A percentile compares a stretch with the other conserved stretches of the same genome.
Conservation (phyloP, 2,888 invertebrate species). For the Ochropleura plecta region DNA sequence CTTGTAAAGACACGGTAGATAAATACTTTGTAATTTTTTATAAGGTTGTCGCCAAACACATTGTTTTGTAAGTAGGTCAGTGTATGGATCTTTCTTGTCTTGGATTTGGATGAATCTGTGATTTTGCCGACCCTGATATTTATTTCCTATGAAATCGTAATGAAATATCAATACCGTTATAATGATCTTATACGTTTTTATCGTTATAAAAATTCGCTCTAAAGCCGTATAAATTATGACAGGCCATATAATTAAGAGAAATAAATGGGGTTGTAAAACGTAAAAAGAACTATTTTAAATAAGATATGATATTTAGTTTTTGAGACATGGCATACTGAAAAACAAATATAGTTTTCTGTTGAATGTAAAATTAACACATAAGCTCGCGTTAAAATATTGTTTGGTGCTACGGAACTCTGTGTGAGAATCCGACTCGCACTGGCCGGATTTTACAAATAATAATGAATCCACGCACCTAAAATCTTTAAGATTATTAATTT, state of each 20-base stretch:
- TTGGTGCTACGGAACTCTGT: not conserved
- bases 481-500: not conserved
- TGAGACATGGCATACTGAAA: too few species aligned
- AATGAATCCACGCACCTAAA: not conserved
- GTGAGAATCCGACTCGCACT: not conserved
- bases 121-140: not conserved
- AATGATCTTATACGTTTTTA: too few species aligned
- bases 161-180: too few species aligned
- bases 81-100: not conserved
- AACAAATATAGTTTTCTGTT: too few species aligned
- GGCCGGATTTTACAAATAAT: not conserved
- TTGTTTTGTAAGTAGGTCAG: slow-evolving; percentile 23
- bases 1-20: slow-evolving; percentile 20
- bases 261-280: too few species aligned
- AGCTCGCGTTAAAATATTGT: too few species aligned
- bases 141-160: not conserved
- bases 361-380: too few species aligned
- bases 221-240: too few species aligned
- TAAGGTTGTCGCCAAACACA: slow-evolving; percentile 26
- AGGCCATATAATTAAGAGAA: too few species aligned
- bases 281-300: too few species aligned
- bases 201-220: too few species aligned
- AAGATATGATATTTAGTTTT: too few species aligned
- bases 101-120: not conserved
- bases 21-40: slow-evolving; percentile 37